These are phyloP conservation scores for Agapornis roseicollis DNA, from an alignment of 2,113 vertebrate species.

Conservation along the genomic window DNA sequence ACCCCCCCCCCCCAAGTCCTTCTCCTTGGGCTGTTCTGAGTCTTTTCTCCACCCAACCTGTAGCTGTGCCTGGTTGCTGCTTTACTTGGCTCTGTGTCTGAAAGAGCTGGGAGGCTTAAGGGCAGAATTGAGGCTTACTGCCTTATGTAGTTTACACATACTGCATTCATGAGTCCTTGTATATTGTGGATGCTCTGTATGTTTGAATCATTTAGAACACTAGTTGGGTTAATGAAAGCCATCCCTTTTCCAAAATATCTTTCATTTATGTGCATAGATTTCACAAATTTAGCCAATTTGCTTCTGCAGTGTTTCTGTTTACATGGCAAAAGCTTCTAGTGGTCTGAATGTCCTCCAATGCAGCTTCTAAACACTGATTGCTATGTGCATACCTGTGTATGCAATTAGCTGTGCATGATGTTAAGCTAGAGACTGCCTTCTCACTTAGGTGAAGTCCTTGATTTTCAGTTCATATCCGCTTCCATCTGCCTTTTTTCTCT, in stretches of 20 bases:
- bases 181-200: background rate
- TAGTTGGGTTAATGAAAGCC: fast-evolving
- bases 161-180: too few species aligned
- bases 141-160: background rate
- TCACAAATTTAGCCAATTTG: background rate
- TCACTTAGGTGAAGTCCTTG: background rate
- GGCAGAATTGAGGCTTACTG: background rate
- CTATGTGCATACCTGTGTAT: background rate
- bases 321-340: background rate
- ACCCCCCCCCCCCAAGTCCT: background rate
- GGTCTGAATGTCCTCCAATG: background rate
- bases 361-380: background rate
- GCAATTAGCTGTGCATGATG: background rate
- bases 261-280: background rate
- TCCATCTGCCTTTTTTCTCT: background rate
- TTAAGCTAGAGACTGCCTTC: background rate
- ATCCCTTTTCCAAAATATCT: background rate
- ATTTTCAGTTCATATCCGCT: background rate
- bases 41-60: too few species aligned
- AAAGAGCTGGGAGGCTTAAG: background rate
- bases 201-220: fast-evolving
- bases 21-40: too few species aligned
- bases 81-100: background rate
- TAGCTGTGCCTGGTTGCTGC: background rate
- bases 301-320: background rate